Evolutionary conservation across 1,140 invertebrate species (phyloP).

Genomic region (Araneus ventricosus): DNA sequence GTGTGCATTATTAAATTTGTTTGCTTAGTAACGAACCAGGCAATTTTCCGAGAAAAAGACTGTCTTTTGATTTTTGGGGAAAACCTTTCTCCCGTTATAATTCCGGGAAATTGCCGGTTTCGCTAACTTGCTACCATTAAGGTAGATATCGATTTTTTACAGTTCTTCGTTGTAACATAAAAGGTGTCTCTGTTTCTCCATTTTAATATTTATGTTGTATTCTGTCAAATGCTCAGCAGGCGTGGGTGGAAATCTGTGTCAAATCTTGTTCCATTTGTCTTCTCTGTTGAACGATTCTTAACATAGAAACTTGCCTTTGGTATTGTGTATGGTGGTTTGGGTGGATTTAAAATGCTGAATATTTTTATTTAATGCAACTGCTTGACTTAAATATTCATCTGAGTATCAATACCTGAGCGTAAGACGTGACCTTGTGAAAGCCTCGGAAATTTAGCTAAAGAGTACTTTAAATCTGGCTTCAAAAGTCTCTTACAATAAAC

Average conservation of each 20-base stretch:
- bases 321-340: too few species aligned
- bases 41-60: not conserved
- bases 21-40: not conserved
- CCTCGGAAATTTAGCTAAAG: too few species aligned
- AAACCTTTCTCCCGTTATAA: not conserved
- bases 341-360: too few species aligned
- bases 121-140: not conserved
- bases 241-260: not conserved
- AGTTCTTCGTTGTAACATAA: not conserved
- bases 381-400: too few species aligned
- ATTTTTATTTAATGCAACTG: too few species aligned
- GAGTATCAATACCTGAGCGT: too few species aligned
- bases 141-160: not conserved
- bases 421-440: too few species aligned
- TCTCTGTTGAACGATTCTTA: too few species aligned
- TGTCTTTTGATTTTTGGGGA: not conserved
- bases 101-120: not conserved
- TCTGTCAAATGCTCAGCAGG: not conserved
- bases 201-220: not conserved
- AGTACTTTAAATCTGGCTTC: too few species aligned
- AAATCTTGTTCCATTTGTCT: too few species aligned
- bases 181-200: not conserved
- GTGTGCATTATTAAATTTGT: constrained; percentile 26
- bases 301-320: too few species aligned
- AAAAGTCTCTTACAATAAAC: too few species aligned